phyloP scores from a whole-genome alignment of 2,113 vertebrate species.

The Urocolius indicus region DNA sequence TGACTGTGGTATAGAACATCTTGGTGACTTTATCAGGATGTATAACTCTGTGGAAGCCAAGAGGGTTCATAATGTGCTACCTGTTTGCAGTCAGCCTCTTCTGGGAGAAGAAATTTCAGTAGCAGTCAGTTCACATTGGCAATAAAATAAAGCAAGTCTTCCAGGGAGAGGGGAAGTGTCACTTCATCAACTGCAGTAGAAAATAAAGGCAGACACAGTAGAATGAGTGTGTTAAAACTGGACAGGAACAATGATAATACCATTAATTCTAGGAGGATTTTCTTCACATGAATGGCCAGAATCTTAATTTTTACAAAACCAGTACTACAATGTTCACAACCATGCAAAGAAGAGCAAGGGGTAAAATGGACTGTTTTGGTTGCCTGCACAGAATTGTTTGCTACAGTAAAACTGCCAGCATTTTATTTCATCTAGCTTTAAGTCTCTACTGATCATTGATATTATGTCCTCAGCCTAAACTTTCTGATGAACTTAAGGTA shows the following conservation, averaged over 20 bases:
- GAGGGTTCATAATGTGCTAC: neutral
- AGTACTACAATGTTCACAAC: neutral
- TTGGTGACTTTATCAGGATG: neutral
- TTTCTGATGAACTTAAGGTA: neutral
- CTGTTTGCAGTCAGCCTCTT: neutral
- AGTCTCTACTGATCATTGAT: neutral
- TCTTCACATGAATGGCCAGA: neutral
- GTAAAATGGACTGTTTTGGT: neutral
- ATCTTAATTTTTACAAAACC: neutral
- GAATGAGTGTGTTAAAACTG: neutral
- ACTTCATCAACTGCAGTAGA: neutral
- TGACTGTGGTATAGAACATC: neutral
- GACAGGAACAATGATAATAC: neutral
- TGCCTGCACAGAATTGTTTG: neutral
- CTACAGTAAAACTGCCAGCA: neutral
- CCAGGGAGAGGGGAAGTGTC: neutral
- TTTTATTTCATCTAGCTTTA: neutral
- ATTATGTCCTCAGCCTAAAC: neutral
- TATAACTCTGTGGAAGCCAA: neutral
- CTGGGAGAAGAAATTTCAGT: neutral
- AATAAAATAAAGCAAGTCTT: neutral
- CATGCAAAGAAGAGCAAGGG: neutral
- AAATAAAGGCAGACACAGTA: neutral
- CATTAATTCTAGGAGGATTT: neutral
- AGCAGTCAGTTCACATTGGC: neutral